Base-by-base conservation (phyloP, 2,888 invertebrate genomes). In the Parochlus steinenii region DNA sequence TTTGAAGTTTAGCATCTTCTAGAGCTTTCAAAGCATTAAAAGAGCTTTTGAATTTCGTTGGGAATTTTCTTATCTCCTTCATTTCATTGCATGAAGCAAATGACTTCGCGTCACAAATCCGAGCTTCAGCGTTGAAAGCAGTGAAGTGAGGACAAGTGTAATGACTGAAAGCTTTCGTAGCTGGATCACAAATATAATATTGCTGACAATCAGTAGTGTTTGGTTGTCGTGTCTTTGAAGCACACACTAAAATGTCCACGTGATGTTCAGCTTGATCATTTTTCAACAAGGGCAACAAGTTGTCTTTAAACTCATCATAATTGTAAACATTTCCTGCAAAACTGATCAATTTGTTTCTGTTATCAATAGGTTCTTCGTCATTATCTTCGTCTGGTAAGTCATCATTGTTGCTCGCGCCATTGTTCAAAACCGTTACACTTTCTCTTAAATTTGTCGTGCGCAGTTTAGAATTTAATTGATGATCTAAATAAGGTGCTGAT, bases 141-240 rank as follows among this genome's bases (percentile, higher is more conserved):
- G 65, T 64, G 25, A 53, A 57, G 2, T 52, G 48, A 0, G 65
- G 64, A 41, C 65, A 65, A 2, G 56, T 50, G 43, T 63, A 65
- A 12, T 60, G 56, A 5, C 55, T 44, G 1, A 63, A 50, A 19
- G 50, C 51, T 6, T 59, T 55, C 32, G 54, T 56, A 40, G 53
- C 55, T 17, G 56, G 56, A 42, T 62, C 61, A 43, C 65, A 65
- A 2, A 59, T 58, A 41, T 62, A 65, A 41, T 65, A 65, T 18
- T 53, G 61, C 2, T 53, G 56, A 39, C 65, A 65, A 35, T 64
- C 61, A 1, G 63, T 63, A n/a, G 40, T 43, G 44, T 65, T 65
- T 3, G 62, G 53, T 23, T 63, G 54, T 2, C 65, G 53, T 4
- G 61, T 48, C 2, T 60, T 61, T 6, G 52, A 42, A 14, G 54